Evolutionary conservation across 2,888 invertebrate genomes (phyloP).

Genomic region (Leucophenga maculata): DNA sequence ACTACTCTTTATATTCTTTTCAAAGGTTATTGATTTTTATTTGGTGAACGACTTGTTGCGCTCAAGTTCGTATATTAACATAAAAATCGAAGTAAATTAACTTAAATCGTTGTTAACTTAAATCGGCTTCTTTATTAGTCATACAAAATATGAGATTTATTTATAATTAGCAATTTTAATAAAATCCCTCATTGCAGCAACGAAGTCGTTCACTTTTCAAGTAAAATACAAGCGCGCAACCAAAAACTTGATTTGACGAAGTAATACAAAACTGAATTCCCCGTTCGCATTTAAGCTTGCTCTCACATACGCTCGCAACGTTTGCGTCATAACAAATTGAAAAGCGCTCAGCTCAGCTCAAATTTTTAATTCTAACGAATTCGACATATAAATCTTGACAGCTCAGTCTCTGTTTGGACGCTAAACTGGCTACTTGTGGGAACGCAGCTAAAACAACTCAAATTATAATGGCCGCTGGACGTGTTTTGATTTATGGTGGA

Average conservation of each 20-base stretch:
- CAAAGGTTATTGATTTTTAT: slow-evolving; percentile 4
- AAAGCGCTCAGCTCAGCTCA: background rate
- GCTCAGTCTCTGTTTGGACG: slow-evolving; percentile 41
- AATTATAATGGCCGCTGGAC: slow-evolving; percentile 76
- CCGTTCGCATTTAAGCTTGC: slow-evolving; percentile 1
- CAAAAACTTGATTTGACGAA: slow-evolving; percentile 4
- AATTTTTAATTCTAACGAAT: slow-evolving; percentile 17
- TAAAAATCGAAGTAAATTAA: no score
- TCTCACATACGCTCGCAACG: background rate
- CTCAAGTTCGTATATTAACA: background rate
- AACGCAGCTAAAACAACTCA: slow-evolving; percentile 36
- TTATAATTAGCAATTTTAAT: slow-evolving; percentile 9
- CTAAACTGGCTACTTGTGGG: slow-evolving; percentile 51
- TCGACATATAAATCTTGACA: background rate
- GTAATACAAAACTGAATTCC: background rate
- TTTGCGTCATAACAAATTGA: slow-evolving; percentile 1
- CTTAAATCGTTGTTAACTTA: background rate
- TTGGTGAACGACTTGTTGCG: slow-evolving; percentile 13
- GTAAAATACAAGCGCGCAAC: background rate
- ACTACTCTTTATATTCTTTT: no score
- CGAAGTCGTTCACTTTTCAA: slow-evolving; percentile 8
- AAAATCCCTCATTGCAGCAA: background rate
- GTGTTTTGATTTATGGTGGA: slow-evolving; percentile 94
- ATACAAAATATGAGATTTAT: background rate
- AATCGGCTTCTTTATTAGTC: background rate